Percentiles rank a stretch among this genome's conserved stretches.
These are phyloP conservation scores for Muscicapa adusta DNA, from an alignment of 2,113 vertebrate species.

Conservation along the genomic window DNA sequence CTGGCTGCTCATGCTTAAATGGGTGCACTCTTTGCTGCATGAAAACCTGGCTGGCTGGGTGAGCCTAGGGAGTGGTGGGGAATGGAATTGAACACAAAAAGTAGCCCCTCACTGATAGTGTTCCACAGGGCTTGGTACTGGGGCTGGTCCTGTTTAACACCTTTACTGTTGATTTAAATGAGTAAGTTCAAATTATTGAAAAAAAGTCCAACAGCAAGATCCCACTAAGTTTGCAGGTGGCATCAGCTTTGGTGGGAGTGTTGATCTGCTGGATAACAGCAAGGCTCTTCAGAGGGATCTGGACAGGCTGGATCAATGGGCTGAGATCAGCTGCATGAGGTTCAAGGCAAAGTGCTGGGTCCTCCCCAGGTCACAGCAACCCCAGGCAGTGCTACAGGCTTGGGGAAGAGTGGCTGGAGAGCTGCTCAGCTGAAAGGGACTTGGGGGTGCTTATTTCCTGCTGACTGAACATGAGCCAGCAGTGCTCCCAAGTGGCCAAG, in stretches of 20 bases:
- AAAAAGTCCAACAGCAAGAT: not conserved
- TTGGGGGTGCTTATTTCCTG: too few species aligned
- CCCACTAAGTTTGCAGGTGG: not conserved
- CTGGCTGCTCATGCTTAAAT: not conserved
- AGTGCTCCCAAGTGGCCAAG: not conserved
- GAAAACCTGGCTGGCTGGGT: fast-evolving
- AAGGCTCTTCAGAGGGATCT: not conserved
- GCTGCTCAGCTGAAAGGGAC: not conserved
- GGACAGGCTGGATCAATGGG: not conserved
- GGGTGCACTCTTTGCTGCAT: not conserved
- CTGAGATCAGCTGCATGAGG: not conserved
- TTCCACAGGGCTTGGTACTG: not conserved
- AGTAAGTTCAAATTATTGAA: not conserved
- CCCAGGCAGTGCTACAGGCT: fast-evolving
- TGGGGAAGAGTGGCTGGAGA: not conserved
- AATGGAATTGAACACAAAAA: not conserved
- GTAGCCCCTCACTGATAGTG: not conserved
- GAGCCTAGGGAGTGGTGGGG: not conserved
- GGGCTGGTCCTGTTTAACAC: not conserved
- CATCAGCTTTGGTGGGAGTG: not conserved
- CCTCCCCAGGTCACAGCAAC: not conserved
- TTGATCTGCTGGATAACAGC: not conserved
- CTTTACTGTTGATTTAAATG: not conserved
- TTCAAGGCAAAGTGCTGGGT: fast-evolving
- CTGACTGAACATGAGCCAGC: not conserved